phyloP scores from a whole-genome alignment of 2,888 invertebrate genomes.

The Corythucha ciliata region DNA sequence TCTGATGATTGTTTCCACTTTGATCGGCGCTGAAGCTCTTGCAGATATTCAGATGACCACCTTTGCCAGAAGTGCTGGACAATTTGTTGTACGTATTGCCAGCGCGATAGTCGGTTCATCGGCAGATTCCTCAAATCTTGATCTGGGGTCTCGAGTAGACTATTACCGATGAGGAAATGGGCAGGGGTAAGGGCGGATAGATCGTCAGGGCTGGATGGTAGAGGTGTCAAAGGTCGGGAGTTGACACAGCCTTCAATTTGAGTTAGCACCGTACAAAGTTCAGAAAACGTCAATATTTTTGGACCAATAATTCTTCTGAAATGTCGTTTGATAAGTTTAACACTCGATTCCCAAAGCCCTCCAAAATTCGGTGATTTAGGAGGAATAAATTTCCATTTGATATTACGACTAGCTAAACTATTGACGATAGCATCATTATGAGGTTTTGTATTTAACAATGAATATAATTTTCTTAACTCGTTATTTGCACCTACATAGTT shows the following conservation, averaged over 20 bases:
- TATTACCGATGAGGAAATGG: slow-evolving; percentile 17
- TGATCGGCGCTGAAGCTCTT: slow-evolving; percentile 4
- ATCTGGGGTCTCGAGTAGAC: slow-evolving; percentile 9
- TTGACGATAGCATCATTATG: no score
- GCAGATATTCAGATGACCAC: slow-evolving; percentile 11
- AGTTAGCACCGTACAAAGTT: slow-evolving; percentile 15
- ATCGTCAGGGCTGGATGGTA: slow-evolving; percentile 16
- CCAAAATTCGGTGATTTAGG: background rate
- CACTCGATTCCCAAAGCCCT: background rate
- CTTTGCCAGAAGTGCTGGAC: slow-evolving; percentile 16
- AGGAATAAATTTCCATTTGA: slow-evolving; percentile 8
- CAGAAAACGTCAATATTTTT: slow-evolving; percentile 2
- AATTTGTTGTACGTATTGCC: slow-evolving; percentile 10
- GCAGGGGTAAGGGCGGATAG: slow-evolving; percentile 14
- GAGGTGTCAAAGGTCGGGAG: slow-evolving; percentile 18
- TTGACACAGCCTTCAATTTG: slow-evolving; percentile 20
- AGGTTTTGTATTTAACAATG: no score
- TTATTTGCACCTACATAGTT: slow-evolving; percentile 7
- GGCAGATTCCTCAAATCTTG: background rate
- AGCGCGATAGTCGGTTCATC: slow-evolving; percentile 8
- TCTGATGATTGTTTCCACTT: slow-evolving; percentile 6
- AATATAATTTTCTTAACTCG: slow-evolving; percentile 1
- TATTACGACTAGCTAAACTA: no score
- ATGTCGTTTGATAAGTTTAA: background rate
- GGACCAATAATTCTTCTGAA: background rate